Evolutionary conservation across 2,113 vertebrate species (phyloP).

Genomic region (Stictonetta naevosa): DNA sequence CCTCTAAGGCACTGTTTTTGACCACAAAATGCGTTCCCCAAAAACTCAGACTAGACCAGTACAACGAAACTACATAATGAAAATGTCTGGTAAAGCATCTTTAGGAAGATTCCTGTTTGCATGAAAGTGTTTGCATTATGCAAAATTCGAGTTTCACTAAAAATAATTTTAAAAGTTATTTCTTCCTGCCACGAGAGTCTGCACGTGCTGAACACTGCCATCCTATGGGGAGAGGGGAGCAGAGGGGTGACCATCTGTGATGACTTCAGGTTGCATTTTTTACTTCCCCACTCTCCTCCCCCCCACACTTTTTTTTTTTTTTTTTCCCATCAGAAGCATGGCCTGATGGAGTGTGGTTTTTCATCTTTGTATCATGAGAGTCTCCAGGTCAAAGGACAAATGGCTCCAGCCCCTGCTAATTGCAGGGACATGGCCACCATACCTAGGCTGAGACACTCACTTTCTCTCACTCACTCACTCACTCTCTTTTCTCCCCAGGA

Average conservation of each 20-base stretch:
- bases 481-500: too few relatives aligned
- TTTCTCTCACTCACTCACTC: too few relatives aligned
- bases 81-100: neutral
- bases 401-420: neutral
- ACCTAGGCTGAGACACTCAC: too few relatives aligned
- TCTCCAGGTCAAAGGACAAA: neutral
- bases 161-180: neutral
- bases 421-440: fast-evolving
- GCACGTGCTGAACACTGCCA: fast-evolving
- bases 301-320: neutral
- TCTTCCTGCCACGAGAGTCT: neutral
- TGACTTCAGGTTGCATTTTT: neutral
- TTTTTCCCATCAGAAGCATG: neutral
- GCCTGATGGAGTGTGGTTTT: neutral
- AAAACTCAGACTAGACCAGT: neutral
- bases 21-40: neutral
- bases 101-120: neutral
- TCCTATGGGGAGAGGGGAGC: fast-evolving
- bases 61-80: neutral
- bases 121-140: neutral
- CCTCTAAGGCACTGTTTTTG: neutral
- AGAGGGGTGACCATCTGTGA: fast-evolving
- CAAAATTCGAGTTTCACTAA: neutral
- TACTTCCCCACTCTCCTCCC: neutral
- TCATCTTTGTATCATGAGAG: fast-evolving